Evolutionary conservation across 2,797 vertebrate genomes (phyloP), one percentile per base, ranked within the genome.

Genomic region (Schizothorax lantsangensis): DNA sequence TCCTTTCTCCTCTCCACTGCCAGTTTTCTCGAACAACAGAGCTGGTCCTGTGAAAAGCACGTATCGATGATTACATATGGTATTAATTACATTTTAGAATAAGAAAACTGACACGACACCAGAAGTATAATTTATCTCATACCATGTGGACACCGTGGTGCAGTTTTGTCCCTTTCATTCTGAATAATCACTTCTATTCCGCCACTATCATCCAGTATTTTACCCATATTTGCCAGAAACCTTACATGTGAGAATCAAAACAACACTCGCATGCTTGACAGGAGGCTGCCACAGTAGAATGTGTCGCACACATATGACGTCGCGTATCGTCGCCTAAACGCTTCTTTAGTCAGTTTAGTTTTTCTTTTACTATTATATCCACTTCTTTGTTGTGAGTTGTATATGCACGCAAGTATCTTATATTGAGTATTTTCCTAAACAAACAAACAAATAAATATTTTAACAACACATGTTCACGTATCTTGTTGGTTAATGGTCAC

Each of bases 21-120:
- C 66, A 14, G 91, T 83, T 89, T 96, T 98, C 59, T 95, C 94
- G 91, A 99, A 99, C 0, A 99, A 92, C 85, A 99, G 93, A 0
- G 98, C 92, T 0, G 98, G 98, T 79, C 98, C 98, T 99, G 89
- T 14, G 2, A 66, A 86, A 73, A 75, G 6, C 1, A 62, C 19
- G 19, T 23, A 26, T 47, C 30, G 6, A 5, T 40, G 19, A 57
- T 17, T 15, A 43, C 1, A 30, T 15, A 69, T 71, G 66, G 30
- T 11, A 36, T 36, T 47, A 10, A 23, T 84, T 2, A 66, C 30
- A 66, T 40, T 38, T 57, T 45, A 45, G 2, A 23, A 45, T 23
- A 7, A 15, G 0, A 68, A 10, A 40, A 36, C 12, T 15, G 10
- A 43, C 43, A 54, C 1, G 21, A 1, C 9, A 26, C 2, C 1